Percentiles rank a stretch among this genome's conserved stretches.
phyloP scores from a whole-genome alignment of 2,113 vertebrate genomes.

The Platichthys stellatus region DNA sequence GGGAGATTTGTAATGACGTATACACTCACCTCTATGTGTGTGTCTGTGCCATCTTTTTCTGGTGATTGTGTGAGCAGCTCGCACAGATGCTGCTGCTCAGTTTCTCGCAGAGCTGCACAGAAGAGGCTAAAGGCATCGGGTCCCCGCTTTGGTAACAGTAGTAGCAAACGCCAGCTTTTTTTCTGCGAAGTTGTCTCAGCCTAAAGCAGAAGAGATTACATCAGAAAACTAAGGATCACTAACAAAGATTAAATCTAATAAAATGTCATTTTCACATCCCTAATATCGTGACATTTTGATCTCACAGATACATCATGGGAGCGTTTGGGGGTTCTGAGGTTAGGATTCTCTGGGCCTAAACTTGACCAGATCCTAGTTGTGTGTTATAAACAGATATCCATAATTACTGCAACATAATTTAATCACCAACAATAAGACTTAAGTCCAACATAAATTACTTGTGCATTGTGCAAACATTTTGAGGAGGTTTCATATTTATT shows the following conservation, averaged over 20 bases:
- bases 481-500: too few species aligned
- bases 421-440: too few species aligned
- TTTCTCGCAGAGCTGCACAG: constrained; percentile 87
- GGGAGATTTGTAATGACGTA: neutral
- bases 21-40: constrained; percentile 64
- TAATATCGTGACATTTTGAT: too few species aligned
- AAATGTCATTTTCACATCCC: neutral
- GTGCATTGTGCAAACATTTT: too few species aligned
- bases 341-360: too few species aligned
- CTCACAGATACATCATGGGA: too few species aligned
- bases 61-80: constrained; percentile 67
- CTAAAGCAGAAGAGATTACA: constrained; percentile 66
- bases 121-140: constrained; percentile 90
- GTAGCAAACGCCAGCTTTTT: constrained; percentile 87
- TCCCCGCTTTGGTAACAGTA: constrained; percentile 91
- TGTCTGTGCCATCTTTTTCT: constrained; percentile 51
- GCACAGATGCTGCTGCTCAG: constrained; percentile 91
- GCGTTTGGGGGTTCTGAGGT: neutral
- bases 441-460: too few species aligned
- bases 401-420: too few species aligned
- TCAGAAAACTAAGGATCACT: neutral
- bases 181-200: constrained; percentile 84
- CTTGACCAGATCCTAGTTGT: too few species aligned
- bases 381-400: too few species aligned
- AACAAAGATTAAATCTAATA: neutral